Conservation (phyloP, 2,888 invertebrate species). For the Caenorhabditis plicata region DNA sequence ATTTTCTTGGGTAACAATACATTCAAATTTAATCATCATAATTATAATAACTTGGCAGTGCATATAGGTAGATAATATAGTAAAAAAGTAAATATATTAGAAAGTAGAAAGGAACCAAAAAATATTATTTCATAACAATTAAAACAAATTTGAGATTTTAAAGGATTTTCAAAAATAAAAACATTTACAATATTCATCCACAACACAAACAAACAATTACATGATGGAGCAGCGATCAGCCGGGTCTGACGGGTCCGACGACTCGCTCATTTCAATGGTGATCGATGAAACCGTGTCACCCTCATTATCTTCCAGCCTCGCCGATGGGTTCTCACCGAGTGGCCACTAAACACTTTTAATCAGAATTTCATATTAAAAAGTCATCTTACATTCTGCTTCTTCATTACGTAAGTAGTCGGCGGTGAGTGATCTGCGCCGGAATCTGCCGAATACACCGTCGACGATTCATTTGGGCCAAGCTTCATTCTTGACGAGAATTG, state of each 20-base stretch:
- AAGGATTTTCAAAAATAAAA: not conserved
- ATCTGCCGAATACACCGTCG: constrained; percentile 38
- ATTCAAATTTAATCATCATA: no score
- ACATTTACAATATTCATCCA: not conserved
- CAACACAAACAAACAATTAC: constrained; percentile 44
- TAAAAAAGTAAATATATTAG: no score
- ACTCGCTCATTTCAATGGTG: constrained; percentile 36
- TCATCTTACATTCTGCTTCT: constrained; percentile 33
- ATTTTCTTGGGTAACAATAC: no score
- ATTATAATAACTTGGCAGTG: no score
- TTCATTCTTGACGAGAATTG: constrained; percentile 44
- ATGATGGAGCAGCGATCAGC: constrained; percentile 60
- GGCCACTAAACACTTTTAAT: constrained; percentile 49
- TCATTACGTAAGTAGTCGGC: constrained; percentile 38
- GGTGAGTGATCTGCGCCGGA: constrained; percentile 34
- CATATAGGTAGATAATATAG: no score
- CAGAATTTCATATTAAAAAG: not conserved
- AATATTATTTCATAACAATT: not conserved
- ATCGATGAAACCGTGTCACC: constrained; percentile 45
- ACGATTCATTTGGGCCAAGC: constrained; percentile 19
- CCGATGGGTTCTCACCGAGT: constrained; percentile 54
- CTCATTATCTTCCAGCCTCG: constrained; percentile 44
- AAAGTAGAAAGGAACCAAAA: not conserved
- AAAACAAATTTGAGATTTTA: not conserved
- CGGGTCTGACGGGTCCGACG: constrained; percentile 43